A percentile compares a stretch with the other conserved stretches of the same genome.
phyloP scores from a whole-genome alignment of 2,113 vertebrate species.

The Xiphophorus maculatus region DNA sequence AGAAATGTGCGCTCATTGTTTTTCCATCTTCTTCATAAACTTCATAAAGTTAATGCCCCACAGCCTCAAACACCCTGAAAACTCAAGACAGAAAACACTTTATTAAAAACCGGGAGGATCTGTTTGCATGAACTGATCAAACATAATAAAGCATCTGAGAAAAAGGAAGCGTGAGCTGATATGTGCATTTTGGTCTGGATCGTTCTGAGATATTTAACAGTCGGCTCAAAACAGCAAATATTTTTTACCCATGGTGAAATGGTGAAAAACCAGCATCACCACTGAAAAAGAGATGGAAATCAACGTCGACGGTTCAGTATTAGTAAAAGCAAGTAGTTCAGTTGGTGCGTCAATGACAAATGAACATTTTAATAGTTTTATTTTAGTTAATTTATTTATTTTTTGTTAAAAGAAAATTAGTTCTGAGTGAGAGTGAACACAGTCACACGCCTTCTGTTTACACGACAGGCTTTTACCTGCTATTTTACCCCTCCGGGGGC shows the following conservation, averaged over 20 bases:
- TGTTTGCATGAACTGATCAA: slow-evolving; percentile 28
- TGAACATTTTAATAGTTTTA: background rate
- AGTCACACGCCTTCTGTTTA: too few relatives aligned
- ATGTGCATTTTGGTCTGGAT: background rate
- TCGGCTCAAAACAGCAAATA: background rate
- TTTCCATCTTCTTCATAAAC: slow-evolving; percentile 44
- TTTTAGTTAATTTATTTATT: background rate
- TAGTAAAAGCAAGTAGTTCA: background rate
- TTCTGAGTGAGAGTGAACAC: too few relatives aligned
- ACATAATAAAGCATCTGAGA: slow-evolving; percentile 39
- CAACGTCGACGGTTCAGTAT: background rate
- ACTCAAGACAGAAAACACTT: slow-evolving; percentile 48
- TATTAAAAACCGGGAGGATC: slow-evolving; percentile 60
- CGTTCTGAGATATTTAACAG: too few relatives aligned
- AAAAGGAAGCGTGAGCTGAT: background rate
- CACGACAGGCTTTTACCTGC: too few relatives aligned
- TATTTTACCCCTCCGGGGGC: too few relatives aligned
- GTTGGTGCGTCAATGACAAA: background rate
- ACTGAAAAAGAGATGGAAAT: background rate
- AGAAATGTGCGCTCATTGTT: slow-evolving; percentile 56
- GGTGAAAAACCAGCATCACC: background rate
- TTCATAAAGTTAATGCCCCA: slow-evolving; percentile 33
- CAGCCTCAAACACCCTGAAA: slow-evolving; percentile 50
- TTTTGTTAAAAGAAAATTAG: too few relatives aligned
- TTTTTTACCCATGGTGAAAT: background rate